Percentiles rank a stretch among this genome's conserved stretches.
Conservation (phyloP, 2,888 invertebrate genomes). For the Chrysolina americana region DNA sequence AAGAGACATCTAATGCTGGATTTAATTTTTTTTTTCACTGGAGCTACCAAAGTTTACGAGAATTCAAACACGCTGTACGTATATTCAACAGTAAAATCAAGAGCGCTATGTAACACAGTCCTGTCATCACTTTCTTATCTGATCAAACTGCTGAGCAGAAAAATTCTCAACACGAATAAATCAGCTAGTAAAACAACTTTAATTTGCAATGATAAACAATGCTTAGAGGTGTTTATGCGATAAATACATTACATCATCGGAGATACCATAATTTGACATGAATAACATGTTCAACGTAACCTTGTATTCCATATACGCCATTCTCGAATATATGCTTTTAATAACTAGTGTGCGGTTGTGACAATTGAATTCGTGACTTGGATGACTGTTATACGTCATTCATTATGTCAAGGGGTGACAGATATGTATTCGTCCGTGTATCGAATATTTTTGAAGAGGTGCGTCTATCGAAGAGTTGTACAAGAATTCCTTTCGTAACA, state of each 20-base stretch:
- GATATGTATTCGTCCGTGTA: not conserved
- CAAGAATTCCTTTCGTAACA: not conserved
- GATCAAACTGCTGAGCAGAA: conserved; percentile 5
- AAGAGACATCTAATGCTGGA: too few relatives aligned
- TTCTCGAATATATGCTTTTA: conserved; percentile 20
- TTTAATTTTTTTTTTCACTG: too few relatives aligned
- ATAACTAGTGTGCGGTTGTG: not conserved
- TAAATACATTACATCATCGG: conserved; percentile 31
- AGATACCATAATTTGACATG: conserved; percentile 21
- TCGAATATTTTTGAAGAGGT: conserved; percentile 9
- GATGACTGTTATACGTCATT: conserved; percentile 8
- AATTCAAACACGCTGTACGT: not conserved
- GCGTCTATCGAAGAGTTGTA: not conserved
- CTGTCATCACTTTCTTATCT: conserved; percentile 11
- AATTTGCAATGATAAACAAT: conserved; percentile 31
- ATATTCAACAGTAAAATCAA: not conserved
- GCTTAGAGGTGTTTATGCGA: conserved; percentile 27
- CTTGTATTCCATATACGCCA: conserved; percentile 30
- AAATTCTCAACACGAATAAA: conserved; percentile 13
- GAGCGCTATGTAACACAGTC: not conserved
- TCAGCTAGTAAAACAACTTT: conserved; percentile 10
- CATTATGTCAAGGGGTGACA: conserved; percentile 6
- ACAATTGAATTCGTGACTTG: conserved; percentile 20
- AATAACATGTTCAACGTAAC: conserved; percentile 23
- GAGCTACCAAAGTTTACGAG: too few relatives aligned